Conservation (phyloP, 1,140 invertebrate genomes). For the Alviniconcha marisindica region DNA sequence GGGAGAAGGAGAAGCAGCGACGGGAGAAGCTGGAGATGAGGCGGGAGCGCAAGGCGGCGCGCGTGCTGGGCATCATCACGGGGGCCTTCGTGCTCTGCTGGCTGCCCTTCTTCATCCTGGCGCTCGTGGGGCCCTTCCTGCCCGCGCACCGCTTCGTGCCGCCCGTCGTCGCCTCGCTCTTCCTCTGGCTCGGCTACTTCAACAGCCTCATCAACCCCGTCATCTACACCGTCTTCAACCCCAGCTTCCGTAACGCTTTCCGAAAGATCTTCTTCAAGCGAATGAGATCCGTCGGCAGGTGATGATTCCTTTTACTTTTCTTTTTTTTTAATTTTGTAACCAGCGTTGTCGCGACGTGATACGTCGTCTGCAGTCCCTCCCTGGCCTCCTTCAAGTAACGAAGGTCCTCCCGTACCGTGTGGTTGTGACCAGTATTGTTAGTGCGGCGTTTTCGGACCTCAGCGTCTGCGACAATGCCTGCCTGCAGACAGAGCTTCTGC, state of each 20-base stretch:
- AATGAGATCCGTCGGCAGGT: slow-evolving; percentile 42
- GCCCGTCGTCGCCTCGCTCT: slow-evolving; percentile 68
- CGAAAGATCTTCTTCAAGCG: slow-evolving; percentile 61
- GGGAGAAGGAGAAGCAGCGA: slow-evolving; percentile 62
- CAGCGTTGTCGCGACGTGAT: no score
- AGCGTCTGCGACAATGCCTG: no score
- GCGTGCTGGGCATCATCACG: slow-evolving; percentile 77
- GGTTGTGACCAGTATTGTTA: no score
- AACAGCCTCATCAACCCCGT: slow-evolving; percentile 75
- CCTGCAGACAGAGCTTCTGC: no score
- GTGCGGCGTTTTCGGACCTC: no score
- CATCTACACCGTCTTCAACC: slow-evolving; percentile 76
- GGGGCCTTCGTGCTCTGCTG: slow-evolving; percentile 75
- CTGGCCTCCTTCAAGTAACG: no score
- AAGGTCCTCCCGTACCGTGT: no score
- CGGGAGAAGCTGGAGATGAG: slow-evolving; percentile 76
- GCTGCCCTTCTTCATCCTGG: slow-evolving; percentile 76
- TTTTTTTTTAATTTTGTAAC: slow-evolving; percentile 1
- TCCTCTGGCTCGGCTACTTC: slow-evolving; percentile 75
- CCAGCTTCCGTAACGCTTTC: slow-evolving; percentile 73
- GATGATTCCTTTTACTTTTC: neutral
- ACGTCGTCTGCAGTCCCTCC: no score
- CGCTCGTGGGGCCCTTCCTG: slow-evolving; percentile 70
- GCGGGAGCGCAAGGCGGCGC: slow-evolving; percentile 77
- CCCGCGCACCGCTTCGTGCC: slow-evolving; percentile 66